Conservation (phyloP, 2,113 vertebrate genomes). For the Carassius carassius region DNA sequence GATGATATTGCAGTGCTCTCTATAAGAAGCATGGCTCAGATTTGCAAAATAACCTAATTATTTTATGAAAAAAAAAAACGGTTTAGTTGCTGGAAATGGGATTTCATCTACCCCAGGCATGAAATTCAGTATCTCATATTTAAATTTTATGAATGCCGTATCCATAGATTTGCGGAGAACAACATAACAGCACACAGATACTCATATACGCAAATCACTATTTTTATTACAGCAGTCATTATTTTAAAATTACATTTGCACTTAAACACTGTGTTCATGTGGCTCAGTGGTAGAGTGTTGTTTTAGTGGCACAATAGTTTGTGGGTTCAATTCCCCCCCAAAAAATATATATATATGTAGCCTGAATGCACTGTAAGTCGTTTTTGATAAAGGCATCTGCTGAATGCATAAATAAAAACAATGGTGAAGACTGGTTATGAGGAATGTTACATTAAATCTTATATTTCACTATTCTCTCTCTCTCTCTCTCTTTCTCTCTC, state of each 20-base stretch:
- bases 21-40: not conserved
- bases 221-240: slow-evolving; percentile 7
- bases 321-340: too few relatives aligned
- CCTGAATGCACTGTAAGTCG: too few relatives aligned
- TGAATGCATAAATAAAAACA: not conserved
- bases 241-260: not conserved
- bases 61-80: not conserved
- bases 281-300: too few relatives aligned
- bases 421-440: not conserved
- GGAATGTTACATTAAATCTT: not conserved
- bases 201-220: not conserved
- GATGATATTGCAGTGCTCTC: not conserved
- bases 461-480: not conserved
- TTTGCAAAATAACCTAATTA: slow-evolving; percentile 1
- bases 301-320: too few relatives aligned
- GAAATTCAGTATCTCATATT: slow-evolving; percentile 15
- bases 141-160: slow-evolving; percentile 27
- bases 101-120: slow-evolving; percentile 2
- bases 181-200: not conserved
- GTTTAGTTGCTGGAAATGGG: not conserved
- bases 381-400: too few relatives aligned
- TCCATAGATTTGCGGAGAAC: not conserved
- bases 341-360: too few relatives aligned
- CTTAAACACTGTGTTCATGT: too few relatives aligned
- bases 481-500: too few relatives aligned